Conservation (phyloP, 1,140 invertebrate species). For the Scaptodrosophila lebanonensis region DNA sequence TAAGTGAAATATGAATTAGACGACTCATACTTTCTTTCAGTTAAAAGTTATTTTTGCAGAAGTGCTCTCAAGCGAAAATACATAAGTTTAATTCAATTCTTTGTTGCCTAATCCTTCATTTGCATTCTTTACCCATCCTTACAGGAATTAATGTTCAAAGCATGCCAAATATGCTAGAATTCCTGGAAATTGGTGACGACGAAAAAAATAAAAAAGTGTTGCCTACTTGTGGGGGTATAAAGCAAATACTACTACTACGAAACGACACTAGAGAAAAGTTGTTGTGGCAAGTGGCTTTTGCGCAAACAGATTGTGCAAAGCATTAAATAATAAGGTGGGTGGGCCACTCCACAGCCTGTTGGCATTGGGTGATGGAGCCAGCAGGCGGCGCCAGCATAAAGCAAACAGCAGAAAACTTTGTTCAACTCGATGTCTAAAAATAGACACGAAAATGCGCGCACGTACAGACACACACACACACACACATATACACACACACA, state of each 20-base stretch:
- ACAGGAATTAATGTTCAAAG: no score
- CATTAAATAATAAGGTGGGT: no score
- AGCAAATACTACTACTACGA: slow-evolving; percentile 5
- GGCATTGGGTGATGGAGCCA: slow-evolving; percentile 30
- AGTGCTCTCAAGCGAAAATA: no score
- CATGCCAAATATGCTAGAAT: no score
- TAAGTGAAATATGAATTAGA: no score
- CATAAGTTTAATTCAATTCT: no score
- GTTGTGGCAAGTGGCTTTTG: slow-evolving; percentile 16
- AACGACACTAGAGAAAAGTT: slow-evolving; percentile 3
- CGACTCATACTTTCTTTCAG: no score
- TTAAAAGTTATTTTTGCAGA: no score
- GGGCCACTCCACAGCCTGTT: no score
- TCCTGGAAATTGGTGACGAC: no score
- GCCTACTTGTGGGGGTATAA: slow-evolving; percentile 37
- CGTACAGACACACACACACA: slow-evolving; percentile 42
- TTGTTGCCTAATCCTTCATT: no score
- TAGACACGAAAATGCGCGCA: slow-evolving; percentile 71
- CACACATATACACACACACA: slow-evolving; percentile 24
- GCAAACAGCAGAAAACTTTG: slow-evolving; percentile 45
- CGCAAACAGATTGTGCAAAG: slow-evolving; percentile 31
- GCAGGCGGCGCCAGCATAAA: slow-evolving; percentile 19
- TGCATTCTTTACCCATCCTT: no score
- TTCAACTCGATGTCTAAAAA: slow-evolving; percentile 59
- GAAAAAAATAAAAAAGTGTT: slow-evolving; percentile 20